These are phyloP conservation scores for Excalfactoria chinensis DNA, from an alignment of 2,113 vertebrate genomes.

Conservation along the genomic window DNA sequence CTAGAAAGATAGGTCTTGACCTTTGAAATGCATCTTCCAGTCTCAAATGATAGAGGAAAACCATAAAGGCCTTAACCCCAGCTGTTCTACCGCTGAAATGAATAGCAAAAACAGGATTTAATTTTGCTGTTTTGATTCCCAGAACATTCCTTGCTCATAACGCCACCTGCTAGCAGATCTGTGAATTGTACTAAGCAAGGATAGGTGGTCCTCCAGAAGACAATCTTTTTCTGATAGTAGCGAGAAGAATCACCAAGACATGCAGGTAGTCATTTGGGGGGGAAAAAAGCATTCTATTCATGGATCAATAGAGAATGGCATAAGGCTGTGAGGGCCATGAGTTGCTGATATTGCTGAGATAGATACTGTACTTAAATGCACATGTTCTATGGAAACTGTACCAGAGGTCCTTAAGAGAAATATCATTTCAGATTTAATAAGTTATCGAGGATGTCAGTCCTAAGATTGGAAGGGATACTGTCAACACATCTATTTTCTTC, in stretches of 20 bases:
- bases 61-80: neutral
- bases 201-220: neutral
- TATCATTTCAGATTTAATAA: neutral
- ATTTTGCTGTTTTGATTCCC: neutral
- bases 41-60: neutral
- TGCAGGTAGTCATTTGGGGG: neutral
- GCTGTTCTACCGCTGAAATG: neutral
- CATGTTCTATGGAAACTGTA: neutral
- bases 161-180: slow-evolving; percentile 38
- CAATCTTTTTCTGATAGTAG: neutral
- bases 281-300: neutral
- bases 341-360: neutral
- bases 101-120: neutral
- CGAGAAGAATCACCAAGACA: neutral
- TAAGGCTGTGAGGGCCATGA: neutral
- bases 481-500: neutral
- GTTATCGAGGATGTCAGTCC: neutral
- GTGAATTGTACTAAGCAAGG: slow-evolving; percentile 16
- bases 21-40: neutral
- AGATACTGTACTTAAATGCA: fast-evolving
- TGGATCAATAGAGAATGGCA: neutral
- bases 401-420: neutral
- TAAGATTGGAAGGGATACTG: neutral
- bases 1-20: neutral
- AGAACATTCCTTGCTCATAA: slow-evolving; percentile 1